Evolutionary conservation across 2,113 vertebrate genomes (phyloP).

Genomic region (Circaetus cinerascens): DNA sequence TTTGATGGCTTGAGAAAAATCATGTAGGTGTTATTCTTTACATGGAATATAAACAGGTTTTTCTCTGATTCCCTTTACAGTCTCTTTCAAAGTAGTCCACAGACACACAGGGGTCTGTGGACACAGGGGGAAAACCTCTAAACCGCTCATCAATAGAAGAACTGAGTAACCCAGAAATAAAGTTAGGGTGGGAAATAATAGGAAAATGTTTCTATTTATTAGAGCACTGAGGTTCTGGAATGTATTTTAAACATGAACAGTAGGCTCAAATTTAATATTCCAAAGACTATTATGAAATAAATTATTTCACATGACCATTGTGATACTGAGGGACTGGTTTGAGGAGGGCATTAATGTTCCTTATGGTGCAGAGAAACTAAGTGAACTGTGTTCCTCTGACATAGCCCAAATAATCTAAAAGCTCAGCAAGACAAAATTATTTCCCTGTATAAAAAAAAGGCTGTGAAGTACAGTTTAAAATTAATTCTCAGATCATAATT

Average conservation of each 20-base stretch:
- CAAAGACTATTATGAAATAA: not conserved
- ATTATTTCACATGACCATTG: not conserved
- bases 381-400: not conserved
- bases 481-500: not conserved
- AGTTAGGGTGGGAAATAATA: not conserved
- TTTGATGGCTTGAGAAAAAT: not conserved
- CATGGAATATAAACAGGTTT: not conserved
- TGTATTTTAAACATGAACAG: not conserved
- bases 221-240: not conserved
- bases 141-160: fast-evolving
- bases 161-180: not conserved
- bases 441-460: not conserved
- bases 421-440: not conserved
- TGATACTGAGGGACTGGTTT: not conserved
- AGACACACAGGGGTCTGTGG: not conserved
- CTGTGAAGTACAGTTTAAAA: not conserved
- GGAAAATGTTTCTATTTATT: not conserved
- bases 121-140: not conserved
- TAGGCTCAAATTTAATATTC: not conserved
- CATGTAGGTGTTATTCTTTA: fast-evolving
- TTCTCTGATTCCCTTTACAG: not conserved
- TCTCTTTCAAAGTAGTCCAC: not conserved
- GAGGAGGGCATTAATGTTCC: not conserved
- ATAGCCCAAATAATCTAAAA: not conserved
- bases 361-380: not conserved